Evolutionary conservation across 2,797 vertebrate genomes (phyloP).

Genomic region (Arrhamphus sclerolepis): DNA sequence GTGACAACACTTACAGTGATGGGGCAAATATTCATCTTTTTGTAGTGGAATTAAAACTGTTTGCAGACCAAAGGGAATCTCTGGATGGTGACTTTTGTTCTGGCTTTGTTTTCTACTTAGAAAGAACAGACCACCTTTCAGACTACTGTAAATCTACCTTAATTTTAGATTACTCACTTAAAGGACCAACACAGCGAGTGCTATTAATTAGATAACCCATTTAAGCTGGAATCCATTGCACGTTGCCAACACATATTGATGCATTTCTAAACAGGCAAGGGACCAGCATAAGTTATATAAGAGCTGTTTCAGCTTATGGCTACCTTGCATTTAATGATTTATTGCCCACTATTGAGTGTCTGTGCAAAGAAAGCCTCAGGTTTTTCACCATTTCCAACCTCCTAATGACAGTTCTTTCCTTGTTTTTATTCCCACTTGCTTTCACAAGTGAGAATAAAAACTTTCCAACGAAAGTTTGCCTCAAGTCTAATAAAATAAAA

Average conservation of each 20-base stretch:
- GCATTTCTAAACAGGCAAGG: constrained; percentile 12
- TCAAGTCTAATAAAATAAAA: constrained; percentile 11
- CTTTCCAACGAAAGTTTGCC: constrained; percentile 40
- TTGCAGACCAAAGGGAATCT: constrained; percentile 11
- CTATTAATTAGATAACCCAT: constrained; percentile 44
- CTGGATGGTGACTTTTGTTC: constrained; percentile 19
- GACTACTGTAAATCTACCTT: constrained; percentile 43
- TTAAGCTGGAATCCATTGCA: constrained; percentile 36
- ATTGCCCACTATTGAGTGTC: constrained; percentile 26
- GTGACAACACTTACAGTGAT: constrained; percentile 18
- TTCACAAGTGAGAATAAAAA: constrained; percentile 14
- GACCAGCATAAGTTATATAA: constrained; percentile 44
- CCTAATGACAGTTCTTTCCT: constrained; percentile 29
- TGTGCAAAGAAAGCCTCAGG: constrained; percentile 9
- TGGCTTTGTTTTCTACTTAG: constrained; percentile 7
- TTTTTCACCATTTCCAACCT: constrained; percentile 27
- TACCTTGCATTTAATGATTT: constrained; percentile 51
- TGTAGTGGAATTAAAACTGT: constrained; percentile 34
- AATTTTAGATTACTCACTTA: constrained; percentile 47
- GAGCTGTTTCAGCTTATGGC: constrained; percentile 41
- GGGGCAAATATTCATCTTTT: constrained; percentile 10
- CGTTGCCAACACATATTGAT: constrained; percentile 43
- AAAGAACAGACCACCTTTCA: constrained; percentile 15
- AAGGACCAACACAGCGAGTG: constrained; percentile 20
- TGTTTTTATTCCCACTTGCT: constrained; percentile 29